Conservation (phyloP, 2,113 vertebrate species). For the Fulica atra region DNA sequence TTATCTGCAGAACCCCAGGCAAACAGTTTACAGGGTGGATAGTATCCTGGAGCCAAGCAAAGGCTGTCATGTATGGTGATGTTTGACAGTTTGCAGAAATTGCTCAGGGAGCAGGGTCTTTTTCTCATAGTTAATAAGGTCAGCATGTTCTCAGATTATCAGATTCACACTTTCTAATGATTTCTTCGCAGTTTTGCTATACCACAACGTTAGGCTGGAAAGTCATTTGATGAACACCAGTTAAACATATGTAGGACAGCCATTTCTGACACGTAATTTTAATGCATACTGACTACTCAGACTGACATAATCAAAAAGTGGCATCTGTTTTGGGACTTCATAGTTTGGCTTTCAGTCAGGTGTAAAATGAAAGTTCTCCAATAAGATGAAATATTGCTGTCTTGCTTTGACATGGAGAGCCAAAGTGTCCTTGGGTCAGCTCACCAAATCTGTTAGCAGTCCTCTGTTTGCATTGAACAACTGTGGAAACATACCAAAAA, state of each 20-base stretch:
- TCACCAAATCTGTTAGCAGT: background rate
- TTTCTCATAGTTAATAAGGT: conserved; percentile 31
- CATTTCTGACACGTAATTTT: conserved; percentile 41
- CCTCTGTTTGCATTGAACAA: background rate
- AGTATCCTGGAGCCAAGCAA: conserved; percentile 29
- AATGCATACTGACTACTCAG: background rate
- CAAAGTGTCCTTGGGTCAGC: background rate
- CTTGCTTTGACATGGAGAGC: background rate
- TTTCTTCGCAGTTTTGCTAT: conserved; percentile 42
- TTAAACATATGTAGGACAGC: conserved; percentile 27
- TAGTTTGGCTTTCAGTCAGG: conserved; percentile 45
- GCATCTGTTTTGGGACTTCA: conserved; percentile 20
- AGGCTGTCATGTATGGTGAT: conserved; percentile 48
- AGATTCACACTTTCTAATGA: conserved; percentile 42
- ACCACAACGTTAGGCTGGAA: background rate
- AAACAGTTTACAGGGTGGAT: conserved; percentile 38
- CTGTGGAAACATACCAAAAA: background rate
- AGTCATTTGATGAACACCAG: background rate
- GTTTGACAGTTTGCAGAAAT: conserved; percentile 65
- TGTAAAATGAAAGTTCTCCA: conserved; percentile 47
- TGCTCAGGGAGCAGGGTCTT: conserved; percentile 14
- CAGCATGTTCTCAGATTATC: conserved; percentile 36
- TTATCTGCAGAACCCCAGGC: conserved; percentile 56
- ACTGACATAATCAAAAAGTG: conserved; percentile 42
- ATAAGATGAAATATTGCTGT: conserved; percentile 17